Evolutionary conservation across 2,797 vertebrate genomes (phyloP).

Genomic region (Neosilurus mollespiculum): DNA sequence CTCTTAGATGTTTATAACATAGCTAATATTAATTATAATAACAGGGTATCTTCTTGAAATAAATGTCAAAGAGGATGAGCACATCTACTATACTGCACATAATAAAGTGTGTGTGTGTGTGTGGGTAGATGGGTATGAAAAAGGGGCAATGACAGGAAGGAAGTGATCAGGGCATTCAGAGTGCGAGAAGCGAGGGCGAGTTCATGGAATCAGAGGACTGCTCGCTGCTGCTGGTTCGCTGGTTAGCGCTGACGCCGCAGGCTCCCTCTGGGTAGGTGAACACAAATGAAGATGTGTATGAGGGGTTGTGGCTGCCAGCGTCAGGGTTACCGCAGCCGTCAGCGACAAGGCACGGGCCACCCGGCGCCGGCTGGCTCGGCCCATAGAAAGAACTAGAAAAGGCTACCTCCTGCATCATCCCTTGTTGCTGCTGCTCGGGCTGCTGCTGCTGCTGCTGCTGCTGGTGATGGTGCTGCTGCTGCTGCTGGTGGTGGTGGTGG

Average conservation of each 20-base stretch:
- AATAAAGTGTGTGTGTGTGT: constrained; percentile 16
- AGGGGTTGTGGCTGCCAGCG: constrained; percentile 84
- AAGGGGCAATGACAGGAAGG: constrained; percentile 19
- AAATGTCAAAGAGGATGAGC: background rate
- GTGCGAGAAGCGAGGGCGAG: constrained; percentile 94
- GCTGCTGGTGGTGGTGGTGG: constrained; percentile 66
- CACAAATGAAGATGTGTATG: constrained; percentile 99
- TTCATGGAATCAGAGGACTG: constrained; percentile 97
- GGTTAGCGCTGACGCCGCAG: constrained; percentile 89
- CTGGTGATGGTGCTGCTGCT: constrained; percentile 34
- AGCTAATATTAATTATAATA: background rate
- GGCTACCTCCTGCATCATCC: constrained; percentile 88
- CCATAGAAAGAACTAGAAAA: constrained; percentile 94
- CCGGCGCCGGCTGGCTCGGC: constrained; percentile 80
- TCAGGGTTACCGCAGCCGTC: constrained; percentile 64
- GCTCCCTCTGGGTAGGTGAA: constrained; percentile 99
- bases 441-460: constrained; percentile 66
- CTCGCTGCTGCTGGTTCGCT: constrained; percentile 96
- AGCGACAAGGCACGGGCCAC: constrained; percentile 81
- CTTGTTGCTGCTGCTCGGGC: constrained; percentile 70
- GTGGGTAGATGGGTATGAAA: constrained; percentile 47
- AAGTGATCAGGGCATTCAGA: constrained; percentile 75
- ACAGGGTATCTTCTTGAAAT: background rate
- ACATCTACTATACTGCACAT: constrained; percentile 3
- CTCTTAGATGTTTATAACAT: background rate